A percentile compares a stretch with the other conserved stretches of the same genome.
Conservation (phyloP, 2,888 invertebrate genomes). For the Habrosyne pyritoides region DNA sequence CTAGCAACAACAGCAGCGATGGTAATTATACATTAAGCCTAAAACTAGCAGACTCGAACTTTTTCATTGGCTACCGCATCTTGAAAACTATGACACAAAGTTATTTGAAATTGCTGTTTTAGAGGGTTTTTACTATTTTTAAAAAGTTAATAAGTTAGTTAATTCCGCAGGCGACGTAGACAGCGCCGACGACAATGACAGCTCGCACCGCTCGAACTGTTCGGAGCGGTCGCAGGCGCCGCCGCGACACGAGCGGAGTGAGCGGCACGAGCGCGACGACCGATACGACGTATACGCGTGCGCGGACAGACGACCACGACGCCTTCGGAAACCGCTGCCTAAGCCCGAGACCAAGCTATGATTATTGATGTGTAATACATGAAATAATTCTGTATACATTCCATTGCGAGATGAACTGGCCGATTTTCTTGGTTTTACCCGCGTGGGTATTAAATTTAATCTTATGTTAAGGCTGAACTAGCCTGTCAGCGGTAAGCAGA, state of each 20-base stretch:
- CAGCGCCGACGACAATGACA: constrained; percentile 90
- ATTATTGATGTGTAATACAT: constrained; percentile 9
- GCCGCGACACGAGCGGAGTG: constrained; percentile 23
- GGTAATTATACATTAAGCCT: constrained; percentile 75
- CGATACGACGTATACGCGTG: constrained; percentile 8
- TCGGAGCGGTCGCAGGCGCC: constrained; percentile 43
- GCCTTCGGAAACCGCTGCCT: constrained; percentile 56
- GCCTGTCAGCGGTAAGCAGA: no score
- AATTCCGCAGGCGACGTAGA: constrained; percentile 89
- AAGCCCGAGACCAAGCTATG: constrained; percentile 85
- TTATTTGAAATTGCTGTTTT: no score
- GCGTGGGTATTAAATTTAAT: no score
- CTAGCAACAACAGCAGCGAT: constrained; percentile 93
- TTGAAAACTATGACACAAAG: no score
- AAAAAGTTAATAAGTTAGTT: no score
- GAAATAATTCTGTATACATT: not conserved
- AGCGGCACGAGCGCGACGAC: not conserved
- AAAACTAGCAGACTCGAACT: no score
- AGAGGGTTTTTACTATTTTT: no score
- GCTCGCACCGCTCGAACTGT: constrained; percentile 72
- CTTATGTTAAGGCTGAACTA: no score
- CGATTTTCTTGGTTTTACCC: no score
- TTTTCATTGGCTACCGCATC: no score
- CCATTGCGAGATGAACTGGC: no score
- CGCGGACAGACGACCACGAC: constrained; percentile 3